These are phyloP conservation scores for Ceratosolen solmsi DNA, from an alignment of 1,140 invertebrate species.

Conservation along the genomic window DNA sequence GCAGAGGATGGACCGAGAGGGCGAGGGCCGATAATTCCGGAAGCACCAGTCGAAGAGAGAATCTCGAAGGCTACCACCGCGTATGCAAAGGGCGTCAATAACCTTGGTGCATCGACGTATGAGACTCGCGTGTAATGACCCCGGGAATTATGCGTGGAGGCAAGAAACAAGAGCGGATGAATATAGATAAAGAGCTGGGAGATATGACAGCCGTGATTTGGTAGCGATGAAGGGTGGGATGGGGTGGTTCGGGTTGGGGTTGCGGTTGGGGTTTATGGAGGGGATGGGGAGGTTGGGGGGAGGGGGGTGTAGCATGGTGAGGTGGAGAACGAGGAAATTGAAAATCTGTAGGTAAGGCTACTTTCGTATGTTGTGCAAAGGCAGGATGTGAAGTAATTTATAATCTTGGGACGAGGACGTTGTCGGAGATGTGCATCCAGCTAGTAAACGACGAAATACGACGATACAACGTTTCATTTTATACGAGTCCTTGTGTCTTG, in stretches of 20 bases:
- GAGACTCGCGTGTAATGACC: constrained; percentile 37
- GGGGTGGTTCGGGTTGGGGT: too few species aligned
- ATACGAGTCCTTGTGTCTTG: neutral
- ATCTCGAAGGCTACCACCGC: neutral
- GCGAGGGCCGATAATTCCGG: constrained; percentile 21
- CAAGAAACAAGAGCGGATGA: neutral
- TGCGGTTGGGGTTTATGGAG: too few species aligned
- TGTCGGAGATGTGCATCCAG: neutral
- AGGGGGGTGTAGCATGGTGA: too few species aligned
- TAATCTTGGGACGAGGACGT: neutral
- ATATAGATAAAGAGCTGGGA: neutral
- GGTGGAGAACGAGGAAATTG: constrained; percentile 32
- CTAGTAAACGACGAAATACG: neutral
- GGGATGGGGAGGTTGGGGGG: too few species aligned
- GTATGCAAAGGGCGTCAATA: constrained; percentile 33
- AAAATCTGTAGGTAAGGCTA: constrained; percentile 15
- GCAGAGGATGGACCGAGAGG: too few species aligned
- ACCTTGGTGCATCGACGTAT: constrained; percentile 27
- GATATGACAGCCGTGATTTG: neutral
- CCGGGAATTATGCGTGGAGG: neutral
- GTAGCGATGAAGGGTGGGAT: neutral
- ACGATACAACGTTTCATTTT: neutral
- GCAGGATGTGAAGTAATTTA: neutral
- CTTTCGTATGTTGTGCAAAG: neutral
- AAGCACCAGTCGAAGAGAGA: constrained; percentile 11